Evolutionary conservation across 2,797 vertebrate genomes (phyloP).

Genomic region (Spondyliosoma cantharus): DNA sequence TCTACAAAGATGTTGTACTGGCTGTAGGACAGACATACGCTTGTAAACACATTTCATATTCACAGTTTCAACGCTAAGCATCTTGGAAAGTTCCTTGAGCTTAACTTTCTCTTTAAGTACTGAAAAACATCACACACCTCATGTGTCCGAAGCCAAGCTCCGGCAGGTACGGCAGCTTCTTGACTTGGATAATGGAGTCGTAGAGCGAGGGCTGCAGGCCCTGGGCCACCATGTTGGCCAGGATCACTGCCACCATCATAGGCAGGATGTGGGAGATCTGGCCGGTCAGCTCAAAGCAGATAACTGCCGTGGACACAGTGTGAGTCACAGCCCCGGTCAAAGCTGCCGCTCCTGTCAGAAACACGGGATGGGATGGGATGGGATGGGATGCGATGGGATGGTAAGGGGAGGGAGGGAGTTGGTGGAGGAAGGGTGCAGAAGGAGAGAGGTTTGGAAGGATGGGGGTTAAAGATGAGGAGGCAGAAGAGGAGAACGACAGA

Average conservation of each 20-base stretch:
- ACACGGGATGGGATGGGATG: neutral
- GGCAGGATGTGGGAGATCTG: slow-evolving; percentile 99
- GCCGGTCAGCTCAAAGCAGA: slow-evolving; percentile 97
- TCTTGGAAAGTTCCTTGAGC: too few relatives aligned
- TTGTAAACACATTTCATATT: too few relatives aligned
- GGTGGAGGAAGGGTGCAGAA: neutral
- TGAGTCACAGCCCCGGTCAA: slow-evolving; percentile 95
- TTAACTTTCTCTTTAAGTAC: too few relatives aligned
- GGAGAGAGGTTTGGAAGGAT: neutral
- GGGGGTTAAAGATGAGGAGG: neutral
- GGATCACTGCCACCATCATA: slow-evolving; percentile 98
- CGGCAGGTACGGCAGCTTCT: slow-evolving; percentile 96
- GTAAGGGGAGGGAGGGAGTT: too few relatives aligned
- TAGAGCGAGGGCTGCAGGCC: slow-evolving; percentile 96
- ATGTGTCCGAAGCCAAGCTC: slow-evolving; percentile 94
- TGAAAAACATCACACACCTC: slow-evolving; percentile 81
- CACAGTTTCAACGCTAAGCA: too few relatives aligned
- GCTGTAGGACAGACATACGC: slow-evolving; percentile 75
- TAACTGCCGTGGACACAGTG: slow-evolving; percentile 96
- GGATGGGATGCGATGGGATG: neutral
- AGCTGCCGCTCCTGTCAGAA: slow-evolving; percentile 89
- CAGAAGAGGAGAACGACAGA: neutral
- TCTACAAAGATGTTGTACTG: slow-evolving; percentile 96
- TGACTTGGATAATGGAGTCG: slow-evolving; percentile 97
- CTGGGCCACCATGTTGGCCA: slow-evolving; percentile 98